Base-by-base conservation (phyloP, 2,888 invertebrate species). In the Scaptomyza reducta region DNA sequence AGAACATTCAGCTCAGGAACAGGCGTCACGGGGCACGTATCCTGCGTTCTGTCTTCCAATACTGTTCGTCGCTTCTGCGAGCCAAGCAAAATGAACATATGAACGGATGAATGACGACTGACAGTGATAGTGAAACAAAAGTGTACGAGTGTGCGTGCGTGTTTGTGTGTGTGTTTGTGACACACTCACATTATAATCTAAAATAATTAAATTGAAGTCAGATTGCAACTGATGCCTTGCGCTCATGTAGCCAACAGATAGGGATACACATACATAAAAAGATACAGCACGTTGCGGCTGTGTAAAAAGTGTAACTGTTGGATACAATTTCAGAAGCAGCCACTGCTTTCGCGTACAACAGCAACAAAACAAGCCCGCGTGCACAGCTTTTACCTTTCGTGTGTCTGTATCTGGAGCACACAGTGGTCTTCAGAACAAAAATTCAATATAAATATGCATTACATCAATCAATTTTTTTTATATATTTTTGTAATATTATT, bases 121-220 rank as follows among this genome's bases (percentile, higher is more conserved):
- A 88, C 84, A 88, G n/a, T n/a, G n/a, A n/a, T 72, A 88, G 87
- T 86, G 84, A 83, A 80, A 88, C 79, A 83, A 78, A 72, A 79
- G 83, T 74, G 47, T 50, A 54, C 16, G 57, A 41, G 33, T 42
- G 55, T 47, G 44, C 9, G 55, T 47, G 44, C 9, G 44, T 9
- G 49, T 54, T 31, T 22, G 46, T 61, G 53, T 56, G 45, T 40
- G 38, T 38, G 27, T 41, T 33, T 27, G 80, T 83, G 77, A 79
- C 87, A 84, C 70, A 84, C 84, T 85, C 88, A 86, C 87, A 88
- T 85, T 88, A 77, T 88, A 85, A 88, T 88, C 88, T 85, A 88
- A 84, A 88, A 81, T 85, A 85, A 85, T 85, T 85, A 87, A 85
- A 85, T 85, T 85, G 87, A 88, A 88, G 79, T 84, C 87, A 81